Evolutionary conservation across 2,888 invertebrate genomes (phyloP).

Genomic region (Reticulitermes lucifugus): DNA sequence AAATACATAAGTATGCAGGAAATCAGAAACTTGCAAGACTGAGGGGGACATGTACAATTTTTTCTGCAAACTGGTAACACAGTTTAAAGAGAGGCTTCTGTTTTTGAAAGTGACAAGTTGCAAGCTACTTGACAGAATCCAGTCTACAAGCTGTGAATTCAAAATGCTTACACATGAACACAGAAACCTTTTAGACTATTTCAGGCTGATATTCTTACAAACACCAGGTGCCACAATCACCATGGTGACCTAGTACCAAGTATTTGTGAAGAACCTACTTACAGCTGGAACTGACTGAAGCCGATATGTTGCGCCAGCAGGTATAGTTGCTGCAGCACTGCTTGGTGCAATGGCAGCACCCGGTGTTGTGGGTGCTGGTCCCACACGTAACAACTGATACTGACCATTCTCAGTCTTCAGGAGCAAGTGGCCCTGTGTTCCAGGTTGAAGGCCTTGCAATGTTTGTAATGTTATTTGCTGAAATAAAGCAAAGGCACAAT

Average conservation of each 20-base stretch:
- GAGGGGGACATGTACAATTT: no score
- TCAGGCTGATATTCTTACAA: background rate
- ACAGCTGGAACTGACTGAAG: slow-evolving; percentile 89
- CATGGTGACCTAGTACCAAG: no score
- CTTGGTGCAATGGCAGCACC: slow-evolving; percentile 63
- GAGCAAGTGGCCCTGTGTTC: slow-evolving; percentile 89
- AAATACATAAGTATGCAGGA: no score
- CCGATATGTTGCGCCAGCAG: slow-evolving; percentile 72
- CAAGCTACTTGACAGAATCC: no score
- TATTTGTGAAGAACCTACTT: slow-evolving; percentile 66
- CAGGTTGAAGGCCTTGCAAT: slow-evolving; percentile 86
- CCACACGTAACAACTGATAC: slow-evolving; percentile 91
- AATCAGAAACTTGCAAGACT: no score
- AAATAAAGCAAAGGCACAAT: slow-evolving; percentile 54
- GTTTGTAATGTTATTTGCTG: slow-evolving; percentile 89
- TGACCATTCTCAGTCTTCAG: slow-evolving; percentile 98
- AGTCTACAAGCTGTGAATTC: no score
- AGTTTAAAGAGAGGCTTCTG: no score
- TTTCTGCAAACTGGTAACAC: no score
- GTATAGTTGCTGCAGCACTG: slow-evolving; percentile 58
- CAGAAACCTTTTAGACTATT: no score
- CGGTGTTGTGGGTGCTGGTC: slow-evolving; percentile 75
- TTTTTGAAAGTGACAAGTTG: no score
- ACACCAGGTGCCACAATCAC: background rate
- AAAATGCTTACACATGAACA: background rate